phyloP scores from a whole-genome alignment of 1,140 invertebrate genomes.

The Delia radicum region DNA sequence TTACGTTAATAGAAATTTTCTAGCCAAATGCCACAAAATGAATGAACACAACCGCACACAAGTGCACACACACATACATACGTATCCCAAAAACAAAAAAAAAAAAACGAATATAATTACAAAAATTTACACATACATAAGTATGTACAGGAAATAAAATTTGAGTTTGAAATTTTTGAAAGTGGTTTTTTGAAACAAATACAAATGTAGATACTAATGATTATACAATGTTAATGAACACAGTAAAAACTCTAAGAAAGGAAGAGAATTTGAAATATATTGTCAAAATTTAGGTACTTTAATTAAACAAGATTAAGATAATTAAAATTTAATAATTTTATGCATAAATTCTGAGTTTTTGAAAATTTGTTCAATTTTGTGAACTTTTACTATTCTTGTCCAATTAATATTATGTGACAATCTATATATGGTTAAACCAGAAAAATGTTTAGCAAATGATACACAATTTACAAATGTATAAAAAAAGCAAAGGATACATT shows the following conservation, averaged over 20 bases:
- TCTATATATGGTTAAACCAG: neutral
- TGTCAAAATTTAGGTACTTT: no score
- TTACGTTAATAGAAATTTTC: neutral
- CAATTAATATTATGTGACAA: neutral
- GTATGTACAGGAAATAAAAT: neutral
- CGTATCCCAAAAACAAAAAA: neutral
- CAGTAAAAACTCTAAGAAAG: no score
- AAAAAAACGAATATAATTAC: neutral
- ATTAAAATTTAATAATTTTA: no score
- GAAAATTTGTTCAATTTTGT: no score
- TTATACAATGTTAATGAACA: no score
- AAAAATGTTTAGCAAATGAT: neutral
- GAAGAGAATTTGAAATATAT: no score
- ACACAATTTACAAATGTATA: neutral
- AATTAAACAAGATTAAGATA: no score
- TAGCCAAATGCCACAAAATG: neutral
- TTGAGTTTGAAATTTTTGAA: neutral
- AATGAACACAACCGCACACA: neutral
- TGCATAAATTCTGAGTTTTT: no score
- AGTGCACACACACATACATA: neutral
- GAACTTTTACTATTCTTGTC: no score
- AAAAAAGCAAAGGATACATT: neutral
- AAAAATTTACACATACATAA: neutral
- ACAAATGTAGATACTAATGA: no score
- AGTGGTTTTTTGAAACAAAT: neutral